Conservation (phyloP, 2,888 invertebrate genomes). For the Halocaridina rubra region DNA sequence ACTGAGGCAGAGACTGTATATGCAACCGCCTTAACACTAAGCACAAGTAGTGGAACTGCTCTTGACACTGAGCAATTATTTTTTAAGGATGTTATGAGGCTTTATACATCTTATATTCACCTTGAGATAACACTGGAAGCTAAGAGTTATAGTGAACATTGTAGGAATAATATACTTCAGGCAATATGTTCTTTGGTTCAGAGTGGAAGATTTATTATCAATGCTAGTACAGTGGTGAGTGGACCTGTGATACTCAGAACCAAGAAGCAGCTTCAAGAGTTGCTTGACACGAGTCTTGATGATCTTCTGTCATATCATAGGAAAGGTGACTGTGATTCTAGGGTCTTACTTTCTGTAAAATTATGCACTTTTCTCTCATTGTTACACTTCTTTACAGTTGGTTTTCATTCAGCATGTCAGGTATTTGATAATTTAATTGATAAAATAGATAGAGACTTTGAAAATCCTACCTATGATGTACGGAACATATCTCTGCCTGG, state of each 20-base stretch:
- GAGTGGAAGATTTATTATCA: constrained; percentile 28
- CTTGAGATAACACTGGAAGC: constrained; percentile 25
- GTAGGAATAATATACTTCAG: constrained; percentile 29
- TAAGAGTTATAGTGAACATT: neutral
- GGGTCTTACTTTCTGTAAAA: constrained; percentile 10
- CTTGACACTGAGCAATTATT: constrained; percentile 6
- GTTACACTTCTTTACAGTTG: constrained; percentile 42
- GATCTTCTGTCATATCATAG: neutral
- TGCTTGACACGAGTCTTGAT: neutral
- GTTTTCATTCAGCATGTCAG: constrained; percentile 38
- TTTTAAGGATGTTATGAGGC: constrained; percentile 8
- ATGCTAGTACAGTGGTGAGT: constrained; percentile 9
- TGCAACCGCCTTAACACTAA: constrained; percentile 24
- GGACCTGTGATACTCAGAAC: constrained; percentile 28
- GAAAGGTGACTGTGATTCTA: neutral
- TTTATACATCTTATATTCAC: constrained; percentile 15
- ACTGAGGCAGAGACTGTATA: constrained; percentile 52
- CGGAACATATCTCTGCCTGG: constrained; percentile 27
- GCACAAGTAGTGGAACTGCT: constrained; percentile 22
- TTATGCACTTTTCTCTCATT: constrained; percentile 17
- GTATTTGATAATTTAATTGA: constrained; percentile 33
- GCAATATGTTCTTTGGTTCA: constrained; percentile 27
- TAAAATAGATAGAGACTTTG: neutral
- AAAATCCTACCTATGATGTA: neutral
- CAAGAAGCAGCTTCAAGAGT: constrained; percentile 37